These are phyloP conservation scores for Cosmia pyralina DNA, from an alignment of 2,888 invertebrate species.

Conservation along the genomic window DNA sequence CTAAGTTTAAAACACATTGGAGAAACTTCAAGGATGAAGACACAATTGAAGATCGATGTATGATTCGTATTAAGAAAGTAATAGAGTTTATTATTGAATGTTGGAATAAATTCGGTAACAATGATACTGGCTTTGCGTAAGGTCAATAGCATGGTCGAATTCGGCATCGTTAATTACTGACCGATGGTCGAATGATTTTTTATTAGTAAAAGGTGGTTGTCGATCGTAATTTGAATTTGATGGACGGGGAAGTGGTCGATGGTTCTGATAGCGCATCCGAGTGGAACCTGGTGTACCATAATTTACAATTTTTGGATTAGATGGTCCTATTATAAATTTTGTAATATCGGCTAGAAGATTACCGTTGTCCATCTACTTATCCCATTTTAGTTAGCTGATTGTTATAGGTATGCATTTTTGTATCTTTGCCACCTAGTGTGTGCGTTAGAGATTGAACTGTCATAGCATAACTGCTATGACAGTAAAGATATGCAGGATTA, in stretches of 20 bases:
- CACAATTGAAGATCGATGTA: constrained; percentile 74
- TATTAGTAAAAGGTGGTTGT: constrained; percentile 69
- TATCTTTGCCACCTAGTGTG: not conserved
- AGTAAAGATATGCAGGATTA: too few species aligned
- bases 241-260: constrained; percentile 63
- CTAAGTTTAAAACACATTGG: constrained; percentile 64
- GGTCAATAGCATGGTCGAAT: constrained; percentile 88
- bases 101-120: constrained; percentile 74
- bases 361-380: not conserved
- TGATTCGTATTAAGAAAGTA: constrained; percentile 76
- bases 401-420: not conserved
- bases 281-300: constrained; percentile 50
- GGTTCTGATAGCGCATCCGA: constrained; percentile 56
- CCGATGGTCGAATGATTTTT: constrained; percentile 74
- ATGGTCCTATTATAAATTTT: constrained; percentile 16
- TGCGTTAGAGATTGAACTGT: not conserved
- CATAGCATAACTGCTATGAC: not conserved
- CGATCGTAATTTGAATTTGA: constrained; percentile 68
- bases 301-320: constrained; percentile 48
- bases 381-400: not conserved
- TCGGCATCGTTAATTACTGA: constrained; percentile 85
- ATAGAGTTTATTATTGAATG: constrained; percentile 76
- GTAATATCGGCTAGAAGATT: not conserved
- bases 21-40: constrained; percentile 74
- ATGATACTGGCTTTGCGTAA: constrained; percentile 75